Percentiles rank a stretch among this genome's conserved stretches.
phyloP scores from a whole-genome alignment of 2,797 vertebrate genomes.

The Trachops cirrhosus region DNA sequence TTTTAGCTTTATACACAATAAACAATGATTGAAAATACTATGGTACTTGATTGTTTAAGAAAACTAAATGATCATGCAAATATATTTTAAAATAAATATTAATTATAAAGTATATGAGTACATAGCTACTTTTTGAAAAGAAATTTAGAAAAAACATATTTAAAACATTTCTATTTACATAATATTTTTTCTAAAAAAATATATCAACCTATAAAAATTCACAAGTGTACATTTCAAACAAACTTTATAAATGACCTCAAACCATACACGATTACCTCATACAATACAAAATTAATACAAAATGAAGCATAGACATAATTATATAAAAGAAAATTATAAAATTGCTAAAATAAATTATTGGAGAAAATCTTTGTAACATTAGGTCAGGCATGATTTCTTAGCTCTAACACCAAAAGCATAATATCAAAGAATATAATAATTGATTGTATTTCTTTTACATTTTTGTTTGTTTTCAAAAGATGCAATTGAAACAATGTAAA shows the following conservation, averaged over 20 bases:
- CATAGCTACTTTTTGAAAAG: neutral
- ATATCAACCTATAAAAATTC: neutral
- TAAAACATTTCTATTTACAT: neutral
- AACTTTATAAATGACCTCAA: neutral
- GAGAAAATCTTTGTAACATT: neutral
- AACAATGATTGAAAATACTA: neutral
- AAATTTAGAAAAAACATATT: neutral
- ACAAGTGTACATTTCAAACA: neutral
- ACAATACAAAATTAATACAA: neutral
- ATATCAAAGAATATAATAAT: neutral
- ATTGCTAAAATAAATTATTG: neutral
- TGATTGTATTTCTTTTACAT: neutral
- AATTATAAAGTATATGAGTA: neutral
- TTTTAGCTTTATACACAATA: neutral
- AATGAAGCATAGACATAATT: neutral
- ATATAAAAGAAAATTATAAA: neutral
- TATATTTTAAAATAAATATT: neutral
- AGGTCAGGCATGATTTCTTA: neutral
- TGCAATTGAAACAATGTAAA: neutral
- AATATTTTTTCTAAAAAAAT: neutral
- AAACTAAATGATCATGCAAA: neutral
- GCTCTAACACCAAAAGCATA: neutral
- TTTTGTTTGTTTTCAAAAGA: neutral
- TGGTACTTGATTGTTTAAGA: neutral
- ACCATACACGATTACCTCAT: neutral